Evolutionary conservation across 2,888 invertebrate species (phyloP).

Genomic region (Lottia gigantea): DNA sequence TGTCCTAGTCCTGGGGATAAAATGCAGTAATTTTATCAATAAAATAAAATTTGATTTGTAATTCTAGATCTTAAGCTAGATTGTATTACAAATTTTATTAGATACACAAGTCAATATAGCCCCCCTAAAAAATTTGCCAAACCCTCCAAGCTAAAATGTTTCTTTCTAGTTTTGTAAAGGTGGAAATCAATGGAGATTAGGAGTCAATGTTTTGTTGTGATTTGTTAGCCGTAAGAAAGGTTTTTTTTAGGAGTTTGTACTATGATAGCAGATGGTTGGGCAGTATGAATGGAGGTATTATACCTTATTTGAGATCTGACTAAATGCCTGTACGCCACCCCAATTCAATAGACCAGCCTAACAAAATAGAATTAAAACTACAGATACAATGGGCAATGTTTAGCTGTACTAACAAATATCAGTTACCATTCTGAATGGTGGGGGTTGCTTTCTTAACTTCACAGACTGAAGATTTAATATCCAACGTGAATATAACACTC

Average conservation of each 20-base stretch:
- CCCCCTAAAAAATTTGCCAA: no score
- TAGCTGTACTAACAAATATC: constrained; percentile 26
- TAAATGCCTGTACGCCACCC: constrained; percentile 21
- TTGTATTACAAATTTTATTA: no score
- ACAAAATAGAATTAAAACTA: background rate
- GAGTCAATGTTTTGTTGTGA: constrained; percentile 32
- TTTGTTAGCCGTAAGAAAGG: constrained; percentile 11
- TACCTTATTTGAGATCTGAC: constrained; percentile 18
- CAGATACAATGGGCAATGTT: constrained; percentile 26
- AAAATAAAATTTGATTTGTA: no score
- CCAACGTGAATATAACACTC: no score
- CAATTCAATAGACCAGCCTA: constrained; percentile 18
- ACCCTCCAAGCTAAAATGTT: no score
- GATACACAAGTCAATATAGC: no score
- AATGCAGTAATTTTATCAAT: no score
- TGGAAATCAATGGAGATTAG: constrained; percentile 15
- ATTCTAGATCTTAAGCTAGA: no score
- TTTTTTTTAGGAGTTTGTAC: background rate
- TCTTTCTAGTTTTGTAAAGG: no score
- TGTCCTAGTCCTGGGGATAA: no score
- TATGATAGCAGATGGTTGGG: background rate
- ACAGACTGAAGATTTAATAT: no score
- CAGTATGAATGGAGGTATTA: constrained; percentile 22
- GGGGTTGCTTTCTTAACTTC: background rate
- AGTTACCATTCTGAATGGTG: constrained; percentile 23